Evolutionary conservation across 2,888 invertebrate genomes (phyloP), one percentile per base, ranked within the genome.

Genomic region (Sarcophaga subvicina): DNA sequence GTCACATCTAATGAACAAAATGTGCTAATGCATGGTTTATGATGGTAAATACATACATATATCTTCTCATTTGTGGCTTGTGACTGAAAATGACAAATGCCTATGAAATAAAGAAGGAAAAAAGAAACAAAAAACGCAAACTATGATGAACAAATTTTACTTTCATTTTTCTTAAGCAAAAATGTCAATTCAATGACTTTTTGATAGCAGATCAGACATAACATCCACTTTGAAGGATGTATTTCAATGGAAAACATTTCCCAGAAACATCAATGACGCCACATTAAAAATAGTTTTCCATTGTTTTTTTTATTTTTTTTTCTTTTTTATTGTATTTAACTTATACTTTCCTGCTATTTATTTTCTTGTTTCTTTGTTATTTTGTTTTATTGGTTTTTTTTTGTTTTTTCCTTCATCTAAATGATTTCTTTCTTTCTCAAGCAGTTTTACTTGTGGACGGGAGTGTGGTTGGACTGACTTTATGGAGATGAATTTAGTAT

Each of bases 101-200:
- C 37, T 37, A 37, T 37, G 8, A 8, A 37, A 10, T 37, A 37
- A 37, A 37, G 37, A 37, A 10, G 37, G 8, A 2, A 37, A 37
- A 6, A 1, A 6, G 6, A 37, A 37, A 37, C 10, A 37, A 2
- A 37, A 6, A 2, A 37, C 37, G 2, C 45, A 47, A 22, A 47
- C 49, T 69, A 14, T 22, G 6, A 4, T 22, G 6, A 4, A 54
- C 12, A 25, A 45, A 45, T 77, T 67, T 37, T 60, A 37, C 69
- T 76, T 79, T 79, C 37, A 70, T 81, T 82, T 79, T 79, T 79
- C 75, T 82, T 75, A 59, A 27, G 79, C 67, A 85, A 75, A 82
- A 82, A 86, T 79, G 82, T 82, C 82, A 79, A 80, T 27, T 73
- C 66, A 79, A 76, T 79, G 76, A 79, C 62, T 62, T 82, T 82